Evolutionary conservation across 2,113 vertebrate species (phyloP).

Genomic region (Irena cyanogastra): DNA sequence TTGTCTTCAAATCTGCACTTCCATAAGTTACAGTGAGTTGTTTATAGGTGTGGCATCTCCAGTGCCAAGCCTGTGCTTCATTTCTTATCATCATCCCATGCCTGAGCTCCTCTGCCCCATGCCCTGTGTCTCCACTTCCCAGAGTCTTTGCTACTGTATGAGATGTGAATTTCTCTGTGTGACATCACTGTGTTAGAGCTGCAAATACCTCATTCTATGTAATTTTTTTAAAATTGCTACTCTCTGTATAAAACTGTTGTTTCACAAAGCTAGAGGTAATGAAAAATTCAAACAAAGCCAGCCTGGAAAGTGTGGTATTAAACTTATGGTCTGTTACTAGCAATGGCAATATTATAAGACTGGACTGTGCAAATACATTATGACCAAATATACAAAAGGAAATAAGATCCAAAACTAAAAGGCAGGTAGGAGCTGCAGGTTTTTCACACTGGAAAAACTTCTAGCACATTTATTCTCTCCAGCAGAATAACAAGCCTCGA

Average conservation of each 20-base stretch:
- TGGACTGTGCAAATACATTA: neutral
- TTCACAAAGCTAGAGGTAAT: neutral
- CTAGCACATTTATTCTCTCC: neutral
- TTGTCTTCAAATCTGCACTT: neutral
- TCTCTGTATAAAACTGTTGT: neutral
- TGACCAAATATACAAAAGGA: neutral
- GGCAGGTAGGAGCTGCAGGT: neutral
- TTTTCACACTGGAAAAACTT: neutral
- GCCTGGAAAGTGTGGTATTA: neutral
- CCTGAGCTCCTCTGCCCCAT: neutral
- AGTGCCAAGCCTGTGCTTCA: neutral
- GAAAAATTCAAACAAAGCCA: neutral
- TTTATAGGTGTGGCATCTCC: neutral
- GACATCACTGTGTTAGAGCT: accelerated
- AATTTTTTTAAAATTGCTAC: neutral
- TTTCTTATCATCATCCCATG: neutral
- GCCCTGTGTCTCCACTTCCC: neutral
- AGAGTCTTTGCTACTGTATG: neutral
- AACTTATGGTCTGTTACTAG: neutral
- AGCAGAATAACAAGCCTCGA: neutral
- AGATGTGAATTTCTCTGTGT: neutral
- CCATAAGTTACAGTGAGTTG: neutral
- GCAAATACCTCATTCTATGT: neutral
- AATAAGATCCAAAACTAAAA: neutral
- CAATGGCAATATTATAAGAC: neutral